Evolutionary conservation across 2,113 vertebrate genomes (phyloP), one percentile per base, ranked within the genome.

Genomic region (Oryzias celebensis): DNA sequence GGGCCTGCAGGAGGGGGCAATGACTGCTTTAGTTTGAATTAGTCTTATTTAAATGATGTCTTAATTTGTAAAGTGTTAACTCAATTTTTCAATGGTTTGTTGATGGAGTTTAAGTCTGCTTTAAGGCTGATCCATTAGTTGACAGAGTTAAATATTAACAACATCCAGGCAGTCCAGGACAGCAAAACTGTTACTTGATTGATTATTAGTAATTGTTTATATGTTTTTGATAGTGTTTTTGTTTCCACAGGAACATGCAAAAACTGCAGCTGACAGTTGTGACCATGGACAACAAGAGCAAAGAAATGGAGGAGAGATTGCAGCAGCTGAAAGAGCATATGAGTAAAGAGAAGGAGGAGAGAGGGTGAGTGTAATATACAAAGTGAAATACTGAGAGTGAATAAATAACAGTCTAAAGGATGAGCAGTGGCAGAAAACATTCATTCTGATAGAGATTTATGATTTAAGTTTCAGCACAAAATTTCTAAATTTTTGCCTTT

Each of bases 311-410:
- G 88, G 89, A 89, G 73, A 93, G 91, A 64, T 87, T 98, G 45
- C 84, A 65, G 54, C 88, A 94, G 56, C 91, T 99, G 17, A 93
- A 91, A 54, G 87, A 87, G 53, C 83, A 73, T 68, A 93, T 93
- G 93, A 93, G 79, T 61, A 91, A 84, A 80, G 93, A 96, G 81
- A 98, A 94, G 70, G 85, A 92, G 70, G 93, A 96, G 78, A 90
- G 92, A 79, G 88, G 80, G 96, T 98, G 82, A 79, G 95, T 94
- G 64, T 65, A 48, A 28, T 58, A 22, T 47, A 55, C 22, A 1
- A 61, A 41, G 61, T 49, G 46, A 22, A 45, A 49, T 6, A 43
- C 48, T 14, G 17, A 45, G 4, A 24, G 45, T 47, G 26, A 46
- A 52, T n/a, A 52, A 53, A 31, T 15, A 62, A 51, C 62, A 28